phyloP scores from a whole-genome alignment of 2,797 vertebrate species.

The Siniperca scherzeri region DNA sequence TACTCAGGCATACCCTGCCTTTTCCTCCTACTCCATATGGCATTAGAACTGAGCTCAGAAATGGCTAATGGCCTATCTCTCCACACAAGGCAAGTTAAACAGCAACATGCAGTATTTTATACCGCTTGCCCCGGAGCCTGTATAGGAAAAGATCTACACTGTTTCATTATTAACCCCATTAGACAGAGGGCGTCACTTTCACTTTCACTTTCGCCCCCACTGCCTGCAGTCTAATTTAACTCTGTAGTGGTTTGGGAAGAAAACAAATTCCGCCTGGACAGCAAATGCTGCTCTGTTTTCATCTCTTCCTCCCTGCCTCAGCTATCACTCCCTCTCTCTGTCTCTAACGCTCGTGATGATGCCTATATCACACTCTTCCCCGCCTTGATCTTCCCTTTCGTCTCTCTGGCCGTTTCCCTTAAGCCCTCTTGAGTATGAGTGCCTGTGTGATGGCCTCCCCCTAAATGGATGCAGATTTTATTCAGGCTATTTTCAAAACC shows the following conservation, averaged over 20 bases:
- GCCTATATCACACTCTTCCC: slow-evolving; percentile 46
- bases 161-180: slow-evolving; percentile 76
- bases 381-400: slow-evolving; percentile 44
- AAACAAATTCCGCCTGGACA: slow-evolving; percentile 18
- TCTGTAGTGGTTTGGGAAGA: slow-evolving; percentile 25
- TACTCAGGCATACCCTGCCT: slow-evolving; percentile 45
- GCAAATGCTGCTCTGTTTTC: slow-evolving; percentile 29
- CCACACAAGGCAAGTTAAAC: slow-evolving; percentile 61
- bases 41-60: slow-evolving; percentile 60
- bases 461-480: slow-evolving; percentile 86
- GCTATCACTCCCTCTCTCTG: slow-evolving; percentile 14
- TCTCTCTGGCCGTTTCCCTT: slow-evolving; percentile 62
- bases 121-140: slow-evolving; percentile 39
- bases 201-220: slow-evolving; percentile 26
- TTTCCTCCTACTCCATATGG: slow-evolving; percentile 54
- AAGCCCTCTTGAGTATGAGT: slow-evolving; percentile 64
- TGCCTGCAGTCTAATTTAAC: slow-evolving; percentile 53
- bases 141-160: slow-evolving; percentile 41
- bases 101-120: slow-evolving; percentile 54
- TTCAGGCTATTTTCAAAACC: slow-evolving; percentile 83
- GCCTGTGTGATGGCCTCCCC: slow-evolving; percentile 61
- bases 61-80: slow-evolving; percentile 73
- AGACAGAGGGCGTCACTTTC: slow-evolving; percentile 47
- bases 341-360: slow-evolving; percentile 39
- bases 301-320: slow-evolving; percentile 11